Percentiles rank a stretch among this genome's conserved stretches.
These are phyloP conservation scores for Pandion haliaetus DNA, from an alignment of 2,113 vertebrate species.

Conservation along the genomic window DNA sequence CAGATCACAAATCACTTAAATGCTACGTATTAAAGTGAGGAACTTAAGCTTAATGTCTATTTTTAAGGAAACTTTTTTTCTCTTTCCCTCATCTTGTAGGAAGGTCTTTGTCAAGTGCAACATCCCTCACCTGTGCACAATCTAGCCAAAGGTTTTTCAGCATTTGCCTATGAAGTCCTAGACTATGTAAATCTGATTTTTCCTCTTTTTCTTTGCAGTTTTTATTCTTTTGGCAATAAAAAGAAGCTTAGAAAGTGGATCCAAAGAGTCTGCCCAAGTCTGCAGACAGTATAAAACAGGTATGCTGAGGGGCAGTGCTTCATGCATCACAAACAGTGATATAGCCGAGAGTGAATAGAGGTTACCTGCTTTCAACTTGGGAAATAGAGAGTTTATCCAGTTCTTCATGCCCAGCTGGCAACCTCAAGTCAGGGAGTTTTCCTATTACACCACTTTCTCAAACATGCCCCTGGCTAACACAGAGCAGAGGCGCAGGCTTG, in stretches of 20 bases:
- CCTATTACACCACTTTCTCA: not conserved
- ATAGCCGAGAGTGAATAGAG: not conserved
- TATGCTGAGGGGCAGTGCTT: not conserved
- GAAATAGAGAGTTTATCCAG: not conserved
- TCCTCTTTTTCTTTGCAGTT: not conserved
- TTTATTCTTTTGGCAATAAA: not conserved
- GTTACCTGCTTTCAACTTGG: not conserved
- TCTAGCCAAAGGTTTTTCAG: not conserved
- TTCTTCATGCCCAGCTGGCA: not conserved
- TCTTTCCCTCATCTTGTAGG: not conserved
- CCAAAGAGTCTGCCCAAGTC: not conserved
- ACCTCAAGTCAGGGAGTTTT: not conserved
- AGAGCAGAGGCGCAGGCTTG: not conserved
- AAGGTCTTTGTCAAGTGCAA: not conserved
- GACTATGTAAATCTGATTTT: not conserved
- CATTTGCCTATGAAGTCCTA: not conserved
- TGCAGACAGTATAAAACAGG: not conserved
- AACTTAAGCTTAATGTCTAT: not conserved
- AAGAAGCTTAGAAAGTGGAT: not conserved
- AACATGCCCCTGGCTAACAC: not conserved
- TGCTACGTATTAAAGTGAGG: not conserved
- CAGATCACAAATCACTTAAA: not conserved
- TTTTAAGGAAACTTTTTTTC: not conserved
- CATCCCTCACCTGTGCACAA: not conserved
- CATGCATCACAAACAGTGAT: not conserved